These are phyloP conservation scores for Poecilobothrus nobilitatus DNA, from an alignment of 2,888 invertebrate genomes.

Conservation along the genomic window DNA sequence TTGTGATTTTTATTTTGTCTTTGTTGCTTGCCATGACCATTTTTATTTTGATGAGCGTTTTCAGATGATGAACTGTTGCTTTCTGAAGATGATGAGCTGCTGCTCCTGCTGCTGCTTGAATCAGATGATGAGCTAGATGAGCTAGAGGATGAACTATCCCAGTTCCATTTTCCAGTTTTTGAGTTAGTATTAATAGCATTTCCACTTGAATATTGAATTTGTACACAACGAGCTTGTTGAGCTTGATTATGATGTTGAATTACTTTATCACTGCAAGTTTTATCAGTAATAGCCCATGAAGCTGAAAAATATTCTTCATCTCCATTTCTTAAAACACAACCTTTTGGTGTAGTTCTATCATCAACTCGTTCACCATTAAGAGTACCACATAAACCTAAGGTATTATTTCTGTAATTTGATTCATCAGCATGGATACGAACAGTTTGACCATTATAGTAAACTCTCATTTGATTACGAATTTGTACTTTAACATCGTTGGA, in stretches of 20 bases:
- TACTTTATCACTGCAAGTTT: slow-evolving; percentile 44
- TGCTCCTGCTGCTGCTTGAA: background rate
- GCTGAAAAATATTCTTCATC: slow-evolving; percentile 49
- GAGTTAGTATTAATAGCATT: slow-evolving; percentile 44
- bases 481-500: slow-evolving; percentile 50
- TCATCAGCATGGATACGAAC: slow-evolving; percentile 42
- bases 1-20: slow-evolving; percentile 11
- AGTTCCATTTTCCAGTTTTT: slow-evolving; percentile 20
- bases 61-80: slow-evolving; percentile 22
- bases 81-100: slow-evolving; percentile 12
- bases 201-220: slow-evolving; percentile 32
- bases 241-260: slow-evolving; percentile 43
- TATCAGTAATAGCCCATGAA: slow-evolving; percentile 49
- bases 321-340: slow-evolving; percentile 45
- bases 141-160: background rate
- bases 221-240: slow-evolving; percentile 42
- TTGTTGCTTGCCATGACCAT: background rate
- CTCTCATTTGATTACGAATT: slow-evolving; percentile 46
- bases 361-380: slow-evolving; percentile 52
- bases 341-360: slow-evolving; percentile 53
- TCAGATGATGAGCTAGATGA: background rate
- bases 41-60: background rate
- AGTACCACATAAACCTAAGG: slow-evolving; percentile 59
- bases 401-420: slow-evolving; percentile 47
- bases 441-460: slow-evolving; percentile 53